Base-by-base conservation (phyloP, 2,797 vertebrate genomes). In the Mus caroli region DNA sequence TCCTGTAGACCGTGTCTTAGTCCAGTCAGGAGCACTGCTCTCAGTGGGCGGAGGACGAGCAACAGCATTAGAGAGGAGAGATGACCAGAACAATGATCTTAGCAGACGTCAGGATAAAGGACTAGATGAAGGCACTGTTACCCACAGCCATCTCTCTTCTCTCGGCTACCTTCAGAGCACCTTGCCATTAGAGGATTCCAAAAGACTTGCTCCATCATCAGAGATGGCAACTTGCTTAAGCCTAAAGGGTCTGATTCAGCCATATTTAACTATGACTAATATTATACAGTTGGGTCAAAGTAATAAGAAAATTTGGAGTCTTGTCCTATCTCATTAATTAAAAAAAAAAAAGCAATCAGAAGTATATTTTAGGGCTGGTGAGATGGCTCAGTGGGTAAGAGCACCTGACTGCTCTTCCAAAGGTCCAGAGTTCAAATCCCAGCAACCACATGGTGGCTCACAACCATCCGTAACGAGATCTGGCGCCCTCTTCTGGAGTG, bases 231-330 rank as follows among this genome's bases (percentile, higher is more conserved):
- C 56, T 62, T 95, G 76, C 84, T 93, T 37, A 94, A 82, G 60
- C 24, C 52, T 90, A 46, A 67, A 71, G 78, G 50, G 28, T 79
- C 69, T 93, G 92, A 83, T 78, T 94, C 69, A 97, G 71, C 60
- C 71, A 54, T 31, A 84, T 90, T 50, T 87, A 93, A 94, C 83
- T 90, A 28, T 67, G 83, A 14, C 10, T 84, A 91, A 71, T 40
- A 88, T 17, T 40, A 88, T 17, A 90, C 84, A 92, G 93, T 3
- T 82, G 60, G 50, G 88, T 52, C 80, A 90, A 56, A 1, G 62
- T 20, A 92, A 24, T 82, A 78, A 71, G 69, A 90, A 96, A 96
- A 92, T 0, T 84, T 15, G 64, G 80, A 97, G 46, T 91, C 71
- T 46, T 94, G 56, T 12, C 82, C 43, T 92, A 73, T 71, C 20